Conservation (phyloP, 64 coral and sea anemone species). For the Platygyra sinensis region DNA sequence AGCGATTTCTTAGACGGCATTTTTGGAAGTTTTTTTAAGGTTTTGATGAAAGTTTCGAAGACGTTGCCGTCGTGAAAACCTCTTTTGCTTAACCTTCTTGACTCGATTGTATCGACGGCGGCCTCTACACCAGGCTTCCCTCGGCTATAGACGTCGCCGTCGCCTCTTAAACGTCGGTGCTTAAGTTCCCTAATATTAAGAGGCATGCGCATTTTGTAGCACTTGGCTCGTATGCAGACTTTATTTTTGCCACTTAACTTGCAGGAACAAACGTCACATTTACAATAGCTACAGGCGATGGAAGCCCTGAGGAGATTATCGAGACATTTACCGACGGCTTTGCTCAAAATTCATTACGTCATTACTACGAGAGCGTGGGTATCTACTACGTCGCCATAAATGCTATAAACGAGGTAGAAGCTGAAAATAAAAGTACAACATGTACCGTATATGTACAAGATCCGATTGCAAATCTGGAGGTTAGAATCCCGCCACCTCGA, state of each 20-base stretch:
- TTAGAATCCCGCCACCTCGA: neutral
- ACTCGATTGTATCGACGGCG: no score
- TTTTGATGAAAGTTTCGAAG: no score
- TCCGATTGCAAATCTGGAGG: neutral
- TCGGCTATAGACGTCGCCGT: no score
- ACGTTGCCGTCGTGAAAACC: no score
- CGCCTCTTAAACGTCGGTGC: no score
- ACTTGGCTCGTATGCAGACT: no score
- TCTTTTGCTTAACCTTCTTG: no score
- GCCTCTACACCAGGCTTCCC: no score
- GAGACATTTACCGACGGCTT: neutral
- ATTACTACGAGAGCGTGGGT: conserved; percentile 4
- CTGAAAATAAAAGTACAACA: neutral
- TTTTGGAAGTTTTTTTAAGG: no score
- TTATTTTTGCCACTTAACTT: neutral
- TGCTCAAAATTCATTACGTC: neutral
- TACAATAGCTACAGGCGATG: conserved; percentile 22
- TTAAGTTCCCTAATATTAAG: no score
- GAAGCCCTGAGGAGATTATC: neutral
- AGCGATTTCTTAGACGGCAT: no score
- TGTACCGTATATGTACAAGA: conserved; percentile 43
- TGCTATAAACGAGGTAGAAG: conserved; percentile 18
- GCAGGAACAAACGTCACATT: conserved; percentile 63
- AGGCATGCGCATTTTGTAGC: no score
- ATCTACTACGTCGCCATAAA: neutral